phyloP scores from a whole-genome alignment of 2,797 vertebrate species.

The Urosaurus nigricauda region DNA sequence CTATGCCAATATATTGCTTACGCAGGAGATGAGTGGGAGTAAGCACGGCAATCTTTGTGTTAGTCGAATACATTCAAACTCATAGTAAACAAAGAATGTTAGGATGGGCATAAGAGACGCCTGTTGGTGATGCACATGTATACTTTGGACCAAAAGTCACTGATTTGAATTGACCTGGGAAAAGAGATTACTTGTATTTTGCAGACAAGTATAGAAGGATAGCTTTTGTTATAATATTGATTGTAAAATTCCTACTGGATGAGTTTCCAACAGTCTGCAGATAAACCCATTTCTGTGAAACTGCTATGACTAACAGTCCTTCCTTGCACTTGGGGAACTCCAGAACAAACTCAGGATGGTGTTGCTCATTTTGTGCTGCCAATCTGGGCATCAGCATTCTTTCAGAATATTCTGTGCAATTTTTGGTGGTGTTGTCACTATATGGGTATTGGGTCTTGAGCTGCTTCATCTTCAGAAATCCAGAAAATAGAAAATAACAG shows the following conservation, averaged over 20 bases:
- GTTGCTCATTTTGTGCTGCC: not conserved
- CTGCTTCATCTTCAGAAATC: not conserved
- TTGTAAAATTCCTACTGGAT: slow-evolving; percentile 64
- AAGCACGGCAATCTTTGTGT: slow-evolving; percentile 76
- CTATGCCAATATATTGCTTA: slow-evolving; percentile 83
- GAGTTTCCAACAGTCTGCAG: slow-evolving; percentile 52
- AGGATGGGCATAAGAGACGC: slow-evolving; percentile 65
- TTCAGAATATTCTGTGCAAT: not conserved
- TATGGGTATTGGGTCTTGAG: not conserved
- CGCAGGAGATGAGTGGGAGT: slow-evolving; percentile 79
- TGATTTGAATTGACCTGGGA: slow-evolving; percentile 54
- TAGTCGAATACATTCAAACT: slow-evolving; percentile 74
- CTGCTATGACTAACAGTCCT: slow-evolving; percentile 58
- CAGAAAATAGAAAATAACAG: not conserved
- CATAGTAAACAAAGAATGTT: slow-evolving; percentile 72
- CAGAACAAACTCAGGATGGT: slow-evolving; percentile 51
- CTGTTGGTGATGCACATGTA: slow-evolving; percentile 55
- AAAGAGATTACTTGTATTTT: slow-evolving; percentile 54
- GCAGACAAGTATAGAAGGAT: slow-evolving; percentile 47
- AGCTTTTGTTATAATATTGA: slow-evolving; percentile 54
- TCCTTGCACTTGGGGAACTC: slow-evolving; percentile 36
- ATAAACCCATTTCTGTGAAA: slow-evolving; percentile 65
- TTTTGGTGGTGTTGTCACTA: not conserved
- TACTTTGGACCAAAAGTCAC: slow-evolving; percentile 61
- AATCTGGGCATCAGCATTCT: not conserved